Evolutionary conservation across 2,113 vertebrate species (phyloP).

Genomic region (Tiliqua scincoides): DNA sequence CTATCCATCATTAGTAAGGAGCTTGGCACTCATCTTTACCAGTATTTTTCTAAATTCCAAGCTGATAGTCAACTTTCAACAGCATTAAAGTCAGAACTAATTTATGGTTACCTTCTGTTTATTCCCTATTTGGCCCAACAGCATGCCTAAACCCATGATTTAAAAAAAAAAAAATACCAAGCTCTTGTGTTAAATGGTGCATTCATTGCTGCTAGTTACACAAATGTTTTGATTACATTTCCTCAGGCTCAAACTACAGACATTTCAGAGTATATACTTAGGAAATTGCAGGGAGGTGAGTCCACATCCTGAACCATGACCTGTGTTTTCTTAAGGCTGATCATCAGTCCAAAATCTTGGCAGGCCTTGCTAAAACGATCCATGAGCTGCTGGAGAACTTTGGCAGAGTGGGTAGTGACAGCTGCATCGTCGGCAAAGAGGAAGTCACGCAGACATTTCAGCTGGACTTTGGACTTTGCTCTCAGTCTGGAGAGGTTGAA

Average conservation of each 20-base stretch:
- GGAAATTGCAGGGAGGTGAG: no score
- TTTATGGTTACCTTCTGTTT: not conserved
- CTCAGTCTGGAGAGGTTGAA: no score
- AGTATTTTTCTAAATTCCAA: not conserved
- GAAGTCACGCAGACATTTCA: no score
- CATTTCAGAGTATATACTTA: not conserved
- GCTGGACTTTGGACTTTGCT: no score
- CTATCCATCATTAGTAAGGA: not conserved
- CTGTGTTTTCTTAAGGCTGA: no score
- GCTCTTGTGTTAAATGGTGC: not conserved
- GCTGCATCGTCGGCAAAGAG: no score
- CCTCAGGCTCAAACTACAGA: not conserved
- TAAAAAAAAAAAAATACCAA: not conserved
- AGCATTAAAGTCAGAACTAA: not conserved
- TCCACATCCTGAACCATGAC: no score
- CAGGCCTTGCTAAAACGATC: no score
- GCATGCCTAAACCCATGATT: not conserved
- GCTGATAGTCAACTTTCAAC: not conserved
- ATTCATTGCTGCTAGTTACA: slow-evolving; percentile 14
- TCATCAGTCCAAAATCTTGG: no score
- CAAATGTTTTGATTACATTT: slow-evolving; percentile 5
- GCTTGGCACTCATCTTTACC: not conserved
- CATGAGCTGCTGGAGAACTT: no score
- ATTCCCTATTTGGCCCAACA: not conserved
- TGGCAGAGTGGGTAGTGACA: no score